Evolutionary conservation across 2,113 vertebrate genomes (phyloP).

Genomic region (Shinisaurus crocodilurus): DNA sequence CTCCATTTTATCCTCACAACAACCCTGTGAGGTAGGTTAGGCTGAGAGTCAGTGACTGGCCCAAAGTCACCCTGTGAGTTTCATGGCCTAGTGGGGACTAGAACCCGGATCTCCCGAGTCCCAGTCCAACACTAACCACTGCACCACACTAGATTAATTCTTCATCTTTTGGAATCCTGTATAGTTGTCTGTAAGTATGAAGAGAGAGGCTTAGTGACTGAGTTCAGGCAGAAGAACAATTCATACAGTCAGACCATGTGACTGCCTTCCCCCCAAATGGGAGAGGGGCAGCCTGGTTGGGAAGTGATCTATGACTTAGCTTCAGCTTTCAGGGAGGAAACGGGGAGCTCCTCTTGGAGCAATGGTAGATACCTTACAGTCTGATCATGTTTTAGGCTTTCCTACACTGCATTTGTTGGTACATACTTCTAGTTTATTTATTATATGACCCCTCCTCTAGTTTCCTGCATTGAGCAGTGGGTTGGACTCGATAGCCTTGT

Average conservation of each 20-base stretch:
- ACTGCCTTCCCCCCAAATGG: background rate
- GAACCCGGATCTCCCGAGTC: no score
- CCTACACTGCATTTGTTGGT: background rate
- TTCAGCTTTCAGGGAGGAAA: background rate
- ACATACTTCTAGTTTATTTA: background rate
- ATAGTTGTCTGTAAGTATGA: background rate
- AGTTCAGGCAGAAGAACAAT: background rate
- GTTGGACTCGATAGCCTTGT: no score
- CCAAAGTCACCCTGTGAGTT: no score
- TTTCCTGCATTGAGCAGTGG: no score
- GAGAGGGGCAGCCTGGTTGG: background rate
- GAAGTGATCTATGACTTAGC: background rate
- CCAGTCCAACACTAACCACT: no score
- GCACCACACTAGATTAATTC: constrained; percentile 27
- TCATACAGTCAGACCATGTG: background rate
- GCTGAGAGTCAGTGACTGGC: no score
- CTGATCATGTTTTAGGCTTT: background rate
- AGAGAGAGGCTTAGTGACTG: background rate
- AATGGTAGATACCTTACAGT: no score
- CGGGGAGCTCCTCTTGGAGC: background rate
- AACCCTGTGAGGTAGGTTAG: no score
- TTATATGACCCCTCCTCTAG: no score
- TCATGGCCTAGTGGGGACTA: no score
- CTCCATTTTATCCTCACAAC: no score
- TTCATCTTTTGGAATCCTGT: constrained; percentile 7